phyloP scores from a whole-genome alignment of 1,140 invertebrate species.

The Macrobrachium rosenbergii region DNA sequence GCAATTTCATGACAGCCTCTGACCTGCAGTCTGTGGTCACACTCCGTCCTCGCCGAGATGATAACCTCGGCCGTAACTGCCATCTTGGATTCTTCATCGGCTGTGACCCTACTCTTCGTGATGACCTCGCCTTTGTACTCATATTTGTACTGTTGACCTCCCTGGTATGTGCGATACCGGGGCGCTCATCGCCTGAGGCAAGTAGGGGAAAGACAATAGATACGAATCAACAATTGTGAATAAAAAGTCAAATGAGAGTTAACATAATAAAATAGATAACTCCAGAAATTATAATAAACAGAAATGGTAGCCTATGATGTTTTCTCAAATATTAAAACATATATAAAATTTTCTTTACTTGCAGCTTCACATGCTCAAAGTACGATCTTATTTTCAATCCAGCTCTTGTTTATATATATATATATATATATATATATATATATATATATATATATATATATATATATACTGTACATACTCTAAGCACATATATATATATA shows the following conservation, averaged over 20 bases:
- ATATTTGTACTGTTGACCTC: constrained; percentile 29
- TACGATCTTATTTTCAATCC: too few relatives aligned
- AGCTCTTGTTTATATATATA: neutral
- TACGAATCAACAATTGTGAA: neutral
- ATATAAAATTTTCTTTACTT: too few relatives aligned
- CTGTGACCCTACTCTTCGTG: neutral
- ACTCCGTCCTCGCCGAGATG: constrained; percentile 33
- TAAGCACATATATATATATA: too few relatives aligned
- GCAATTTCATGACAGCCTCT: too few relatives aligned
- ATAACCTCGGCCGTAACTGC: constrained; percentile 5
- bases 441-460: too few relatives aligned
- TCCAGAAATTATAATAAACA: too few relatives aligned
- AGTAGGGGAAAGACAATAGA: too few relatives aligned
- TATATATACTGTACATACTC: too few relatives aligned
- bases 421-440: neutral
- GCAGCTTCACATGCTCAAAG: too few relatives aligned
- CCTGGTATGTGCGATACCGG: neutral
- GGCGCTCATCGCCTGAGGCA: neutral
- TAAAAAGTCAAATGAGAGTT: neutral
- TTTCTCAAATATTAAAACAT: too few relatives aligned
- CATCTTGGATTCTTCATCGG: constrained; percentile 19
- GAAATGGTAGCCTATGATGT: too few relatives aligned
- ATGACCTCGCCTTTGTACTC: constrained; percentile 23
- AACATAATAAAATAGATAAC: neutral
- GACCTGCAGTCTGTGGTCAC: constrained; percentile 44